Evolutionary conservation across 2,888 invertebrate genomes (phyloP).

Genomic region (Patella pellucida): DNA sequence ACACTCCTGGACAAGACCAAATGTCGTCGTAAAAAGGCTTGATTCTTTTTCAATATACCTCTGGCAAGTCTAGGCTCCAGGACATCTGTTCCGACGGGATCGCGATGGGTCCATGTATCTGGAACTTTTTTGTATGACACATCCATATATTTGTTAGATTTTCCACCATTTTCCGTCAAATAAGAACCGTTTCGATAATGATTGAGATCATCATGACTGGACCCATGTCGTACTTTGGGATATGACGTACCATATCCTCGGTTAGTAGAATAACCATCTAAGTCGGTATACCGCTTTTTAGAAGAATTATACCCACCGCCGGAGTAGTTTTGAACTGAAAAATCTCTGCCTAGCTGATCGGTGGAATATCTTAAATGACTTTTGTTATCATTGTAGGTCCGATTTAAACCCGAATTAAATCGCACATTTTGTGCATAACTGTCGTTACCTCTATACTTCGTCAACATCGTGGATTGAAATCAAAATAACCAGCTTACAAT

Average conservation of each 20-base stretch:
- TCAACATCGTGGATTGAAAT: neutral
- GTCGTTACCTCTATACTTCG: neutral
- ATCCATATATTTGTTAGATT: neutral
- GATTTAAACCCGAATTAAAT: neutral
- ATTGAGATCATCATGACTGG: neutral
- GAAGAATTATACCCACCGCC: neutral
- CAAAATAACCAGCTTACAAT: no score
- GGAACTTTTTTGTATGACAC: slow-evolving; percentile 1
- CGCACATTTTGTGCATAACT: neutral
- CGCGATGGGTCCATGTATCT: neutral
- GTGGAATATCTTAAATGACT: slow-evolving; percentile 1
- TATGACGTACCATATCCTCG: neutral
- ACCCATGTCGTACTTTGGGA: neutral
- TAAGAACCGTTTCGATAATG: no score
- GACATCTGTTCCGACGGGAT: neutral
- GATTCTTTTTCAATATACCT: slow-evolving; percentile 32
- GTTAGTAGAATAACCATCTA: neutral
- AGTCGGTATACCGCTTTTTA: neutral
- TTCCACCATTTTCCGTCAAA: neutral
- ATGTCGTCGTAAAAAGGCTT: slow-evolving; percentile 32
- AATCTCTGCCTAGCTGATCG: neutral
- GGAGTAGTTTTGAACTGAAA: slow-evolving; percentile 2
- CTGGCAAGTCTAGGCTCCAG: slow-evolving; percentile 26
- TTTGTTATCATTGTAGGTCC: neutral
- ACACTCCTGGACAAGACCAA: slow-evolving; percentile 34